Evolutionary conservation across 2,888 invertebrate species (phyloP), one percentile per base, ranked within the genome.

Genomic region (Ceriagrion tenellum): DNA sequence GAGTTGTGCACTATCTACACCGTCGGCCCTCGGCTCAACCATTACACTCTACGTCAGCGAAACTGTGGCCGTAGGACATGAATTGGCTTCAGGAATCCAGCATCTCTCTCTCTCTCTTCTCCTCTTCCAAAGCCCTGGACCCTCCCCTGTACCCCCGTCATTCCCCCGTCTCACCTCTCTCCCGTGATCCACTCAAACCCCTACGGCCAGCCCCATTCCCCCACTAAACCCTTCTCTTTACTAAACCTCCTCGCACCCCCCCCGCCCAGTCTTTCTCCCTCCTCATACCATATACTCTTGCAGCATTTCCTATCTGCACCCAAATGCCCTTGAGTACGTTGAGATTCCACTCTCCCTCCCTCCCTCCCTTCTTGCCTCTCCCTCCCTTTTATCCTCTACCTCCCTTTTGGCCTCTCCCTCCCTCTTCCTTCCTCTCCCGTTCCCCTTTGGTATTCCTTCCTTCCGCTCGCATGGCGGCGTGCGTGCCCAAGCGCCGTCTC

Each of bases 281-380:
- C 55, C 55, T 40, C 47, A 12, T 47, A 13, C 63, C 13, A n/a
- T n/a, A n/a, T 35, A 59, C 93, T 69, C 69, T 93, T 93, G 93
- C 69, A 93, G 93, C 93, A 93, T 93, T 93, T 93, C 93, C 93
- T 93, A 93, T 93, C 93, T 93, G 93, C 93, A 93, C 93, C 93
- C 93, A 74, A 93, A 93, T 93, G 93, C 93, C 93, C 93, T 93
- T 93, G 93, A 93, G 93, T 93, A 63, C 69, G 93, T 74, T 81
- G 81, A 35, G 81, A 81, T 81, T 81, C 81, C 81, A 81, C 93
- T 89, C 47, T 89, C 89, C 20, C 89, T 47, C 47, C 8, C 6
- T 55, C 89, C 8, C 26, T 20, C n/a, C 40, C 6, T 35, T 20
- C 40, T 89, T 55, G 26, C 81, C 35, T 55, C 89, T 20, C 26